Conservation (phyloP, 2,888 invertebrate species). For the Cryptocephalus primarius region DNA sequence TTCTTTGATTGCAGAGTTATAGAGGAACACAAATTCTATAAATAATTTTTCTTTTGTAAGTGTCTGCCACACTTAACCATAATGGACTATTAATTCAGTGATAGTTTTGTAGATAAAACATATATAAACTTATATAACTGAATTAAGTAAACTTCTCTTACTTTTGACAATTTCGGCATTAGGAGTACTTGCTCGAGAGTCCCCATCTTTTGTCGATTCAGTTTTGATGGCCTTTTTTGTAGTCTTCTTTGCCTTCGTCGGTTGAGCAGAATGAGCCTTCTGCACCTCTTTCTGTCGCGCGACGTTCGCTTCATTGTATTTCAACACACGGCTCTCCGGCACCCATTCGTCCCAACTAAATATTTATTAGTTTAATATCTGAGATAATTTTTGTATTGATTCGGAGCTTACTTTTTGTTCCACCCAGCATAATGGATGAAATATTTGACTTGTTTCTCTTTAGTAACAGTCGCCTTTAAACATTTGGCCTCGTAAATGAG, state of each 20-base stretch:
- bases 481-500: constrained; percentile 96
- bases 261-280: constrained; percentile 66
- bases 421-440: constrained; percentile 95
- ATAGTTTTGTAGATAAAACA: too few species aligned
- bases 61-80: too few species aligned
- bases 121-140: too few species aligned
- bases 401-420: constrained; percentile 81
- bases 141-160: neutral
- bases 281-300: constrained; percentile 80
- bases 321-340: constrained; percentile 79
- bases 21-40: too few species aligned
- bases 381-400: constrained; percentile 1
- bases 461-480: constrained; percentile 67
- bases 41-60: too few species aligned
- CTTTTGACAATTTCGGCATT: constrained; percentile 25
- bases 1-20: too few species aligned
- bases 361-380: constrained; percentile 9
- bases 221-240: constrained; percentile 22
- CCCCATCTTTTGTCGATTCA: constrained; percentile 37
- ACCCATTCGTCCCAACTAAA: constrained; percentile 87
- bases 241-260: constrained; percentile 51
- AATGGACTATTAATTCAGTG: too few species aligned
- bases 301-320: constrained; percentile 81
- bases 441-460: constrained; percentile 82
- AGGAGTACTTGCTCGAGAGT: constrained; percentile 56